Evolutionary conservation across 2,113 vertebrate species (phyloP), one percentile per base, ranked within the genome.

Genomic region (Cyprinodon tularosa): DNA sequence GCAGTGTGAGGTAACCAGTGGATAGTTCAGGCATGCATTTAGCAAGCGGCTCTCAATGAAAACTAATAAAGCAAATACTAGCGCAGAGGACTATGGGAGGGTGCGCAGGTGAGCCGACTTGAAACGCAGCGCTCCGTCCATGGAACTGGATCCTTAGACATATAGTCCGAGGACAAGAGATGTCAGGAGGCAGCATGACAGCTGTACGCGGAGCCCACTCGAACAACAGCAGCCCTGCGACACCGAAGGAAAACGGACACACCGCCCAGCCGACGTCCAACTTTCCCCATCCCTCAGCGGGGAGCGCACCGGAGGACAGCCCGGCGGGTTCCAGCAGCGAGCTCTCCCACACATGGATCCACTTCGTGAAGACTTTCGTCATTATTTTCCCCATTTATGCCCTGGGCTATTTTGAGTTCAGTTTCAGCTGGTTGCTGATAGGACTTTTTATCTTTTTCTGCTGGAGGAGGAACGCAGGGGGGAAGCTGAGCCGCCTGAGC

Each of bases 401-500:
- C 4, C 85, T 99, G 88, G 97, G 97, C 1, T 99, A 97, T 92
- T 94, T 98, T 80, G 96, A 96, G 78, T 94, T 97, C 89, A 99
- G 97, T 88, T 97, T 98, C 94, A 98, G 96, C 90, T 99, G 97
- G 97, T 92, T 99, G 70, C 89, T 99, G 74, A 93, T 98, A 67
- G 97, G 94, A 38, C 94, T 98, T 38, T 92, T 94, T 68, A 84
- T 96, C 71, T 94, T 98, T 74, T 95, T 96, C 91, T 95, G 96
- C 94, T 96, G 95, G 94, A 94, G 93, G 83, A 94, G 91, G 77
- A 95, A 94, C 92, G 87, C 93, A 1, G 91, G 91, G 45, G 93
- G 91, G 59, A 96, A 96, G 69, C 91, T 75, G 80, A 93, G 90
- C 74, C 90, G 96, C 39, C 86, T 96, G 72, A 93, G 60, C 81